Percentiles rank a stretch among this genome's conserved stretches.
phyloP scores from a whole-genome alignment of 2,888 invertebrate genomes.

The Graphium colonna region DNA sequence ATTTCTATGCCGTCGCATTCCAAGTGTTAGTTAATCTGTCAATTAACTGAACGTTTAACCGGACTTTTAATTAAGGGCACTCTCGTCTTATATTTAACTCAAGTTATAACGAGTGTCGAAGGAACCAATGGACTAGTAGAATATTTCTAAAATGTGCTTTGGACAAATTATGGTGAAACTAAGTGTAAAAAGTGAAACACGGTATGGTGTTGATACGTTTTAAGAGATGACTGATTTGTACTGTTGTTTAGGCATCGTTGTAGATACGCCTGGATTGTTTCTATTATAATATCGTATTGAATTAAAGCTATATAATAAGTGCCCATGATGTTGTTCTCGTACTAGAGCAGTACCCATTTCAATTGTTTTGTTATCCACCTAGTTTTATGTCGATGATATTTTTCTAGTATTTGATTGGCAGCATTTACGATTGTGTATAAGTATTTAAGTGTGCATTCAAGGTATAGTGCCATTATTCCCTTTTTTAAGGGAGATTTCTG shows the following conservation, averaged over 20 bases:
- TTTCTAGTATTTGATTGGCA: slow-evolving; percentile 34
- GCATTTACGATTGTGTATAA: slow-evolving; percentile 36
- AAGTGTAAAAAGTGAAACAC: slow-evolving; percentile 15
- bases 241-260: slow-evolving; percentile 59
- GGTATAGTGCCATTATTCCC: slow-evolving; percentile 45
- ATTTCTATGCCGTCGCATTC: neutral
- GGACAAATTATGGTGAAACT: no score
- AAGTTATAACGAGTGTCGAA: neutral
- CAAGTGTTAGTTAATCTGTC: slow-evolving; percentile 17
- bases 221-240: slow-evolving; percentile 73
- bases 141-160: no score
- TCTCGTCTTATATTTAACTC: no score
- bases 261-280: slow-evolving; percentile 62
- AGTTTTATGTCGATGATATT: slow-evolving; percentile 17
- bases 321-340: neutral
- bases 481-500: slow-evolving; percentile 26
- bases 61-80: neutral
- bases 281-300: slow-evolving; percentile 41
- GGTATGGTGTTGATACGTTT: slow-evolving; percentile 46
- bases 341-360: neutral
- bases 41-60: slow-evolving; percentile 11
- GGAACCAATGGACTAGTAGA: neutral
- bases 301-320: neutral
- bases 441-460: slow-evolving; percentile 31
- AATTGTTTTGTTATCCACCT: slow-evolving; percentile 18